phyloP scores from a whole-genome alignment of 2,113 vertebrate species.

The Vireo altiloquus region DNA sequence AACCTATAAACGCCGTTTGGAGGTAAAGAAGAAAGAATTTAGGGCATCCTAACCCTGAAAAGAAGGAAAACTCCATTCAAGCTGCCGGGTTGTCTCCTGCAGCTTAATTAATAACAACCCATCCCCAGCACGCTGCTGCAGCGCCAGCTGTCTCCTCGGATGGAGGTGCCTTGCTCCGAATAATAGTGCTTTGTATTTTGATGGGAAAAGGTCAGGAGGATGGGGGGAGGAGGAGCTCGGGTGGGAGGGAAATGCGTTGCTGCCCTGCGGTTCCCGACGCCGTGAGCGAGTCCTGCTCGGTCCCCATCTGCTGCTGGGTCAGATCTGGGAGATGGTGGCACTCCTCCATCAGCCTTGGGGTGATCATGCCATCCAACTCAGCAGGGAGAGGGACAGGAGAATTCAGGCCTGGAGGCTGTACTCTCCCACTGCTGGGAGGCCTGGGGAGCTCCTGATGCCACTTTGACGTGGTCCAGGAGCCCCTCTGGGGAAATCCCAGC shows the following conservation, averaged over 20 bases:
- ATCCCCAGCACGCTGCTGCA: neutral
- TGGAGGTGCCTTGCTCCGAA: constrained; percentile 1
- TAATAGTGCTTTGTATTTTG: constrained; percentile 39
- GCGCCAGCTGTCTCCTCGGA: constrained; percentile 20
- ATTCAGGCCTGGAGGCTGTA: neutral
- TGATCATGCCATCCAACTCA: rapidly evolving
- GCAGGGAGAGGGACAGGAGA: neutral
- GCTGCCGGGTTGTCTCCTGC: neutral
- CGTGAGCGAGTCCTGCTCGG: rapidly evolving
- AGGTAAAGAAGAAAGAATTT: constrained; percentile 32
- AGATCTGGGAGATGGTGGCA: neutral
- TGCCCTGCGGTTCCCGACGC: neutral
- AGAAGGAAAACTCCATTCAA: constrained; percentile 32
- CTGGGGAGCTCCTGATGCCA: neutral
- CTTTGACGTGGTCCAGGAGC: neutral
- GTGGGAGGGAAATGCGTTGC: neutral
- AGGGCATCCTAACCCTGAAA: constrained; percentile 26
- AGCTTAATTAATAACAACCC: constrained; percentile 43
- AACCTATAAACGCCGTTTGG: neutral
- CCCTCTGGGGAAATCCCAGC: neutral
- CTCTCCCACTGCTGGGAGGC: neutral
- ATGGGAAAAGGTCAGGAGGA: constrained; percentile 23
- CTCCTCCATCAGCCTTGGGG: neutral
- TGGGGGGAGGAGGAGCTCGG: neutral
- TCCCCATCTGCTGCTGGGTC: constrained; percentile 26